phyloP scores from a whole-genome alignment of 2,797 vertebrate species.

The Buphagus erythrorhynchus region DNA sequence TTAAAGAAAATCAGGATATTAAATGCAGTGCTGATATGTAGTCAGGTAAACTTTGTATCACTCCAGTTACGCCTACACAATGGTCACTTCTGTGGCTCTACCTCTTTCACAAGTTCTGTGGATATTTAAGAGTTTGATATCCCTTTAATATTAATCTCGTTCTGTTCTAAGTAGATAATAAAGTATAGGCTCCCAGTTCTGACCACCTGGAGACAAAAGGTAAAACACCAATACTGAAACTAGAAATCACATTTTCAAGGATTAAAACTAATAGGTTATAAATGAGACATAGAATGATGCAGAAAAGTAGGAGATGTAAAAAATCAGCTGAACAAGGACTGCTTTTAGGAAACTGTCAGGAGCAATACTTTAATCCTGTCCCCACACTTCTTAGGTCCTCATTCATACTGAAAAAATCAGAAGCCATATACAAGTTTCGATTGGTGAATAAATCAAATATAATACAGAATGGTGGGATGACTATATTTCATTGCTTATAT shows the following conservation, averaged over 20 bases:
- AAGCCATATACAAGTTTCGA: background rate
- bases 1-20: background rate
- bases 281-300: background rate
- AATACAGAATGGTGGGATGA: background rate
- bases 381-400: background rate
- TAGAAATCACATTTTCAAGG: background rate
- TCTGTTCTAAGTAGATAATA: background rate
- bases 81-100: background rate
- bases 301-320: background rate
- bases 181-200: background rate
- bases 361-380: background rate
- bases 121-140: background rate
- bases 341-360: background rate
- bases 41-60: background rate
- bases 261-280: background rate
- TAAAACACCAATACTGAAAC: background rate
- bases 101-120: background rate
- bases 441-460: background rate
- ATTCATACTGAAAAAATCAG: background rate
- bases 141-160: background rate
- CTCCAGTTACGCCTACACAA: background rate
- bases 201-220: background rate
- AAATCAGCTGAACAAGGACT: background rate
- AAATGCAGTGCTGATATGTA: background rate
- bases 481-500: background rate